Percentiles rank a stretch among this genome's conserved stretches.
Evolutionary conservation across 2,888 invertebrate species (phyloP).

Genomic region (Brachyptera putata): DNA sequence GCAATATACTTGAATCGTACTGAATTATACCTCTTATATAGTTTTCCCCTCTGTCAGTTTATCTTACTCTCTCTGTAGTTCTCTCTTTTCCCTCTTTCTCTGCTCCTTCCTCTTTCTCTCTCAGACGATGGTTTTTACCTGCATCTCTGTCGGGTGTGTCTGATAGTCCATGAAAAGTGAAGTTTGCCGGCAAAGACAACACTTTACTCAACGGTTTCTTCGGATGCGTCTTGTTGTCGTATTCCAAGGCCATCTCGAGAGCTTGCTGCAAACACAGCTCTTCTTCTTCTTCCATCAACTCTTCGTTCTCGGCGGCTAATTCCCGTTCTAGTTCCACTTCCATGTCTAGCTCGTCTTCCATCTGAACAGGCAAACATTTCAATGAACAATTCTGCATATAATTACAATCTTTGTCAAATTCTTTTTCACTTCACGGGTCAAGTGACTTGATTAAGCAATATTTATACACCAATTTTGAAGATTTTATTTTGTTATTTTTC

Average conservation of each 20-base stretch:
- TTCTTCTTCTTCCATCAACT: slow-evolving; percentile 54
- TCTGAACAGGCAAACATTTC: slow-evolving; percentile 50
- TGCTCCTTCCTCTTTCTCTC: too few species aligned
- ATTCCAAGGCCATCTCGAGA: slow-evolving; percentile 45
- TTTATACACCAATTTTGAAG: too few species aligned
- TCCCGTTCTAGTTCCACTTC: slow-evolving; percentile 64
- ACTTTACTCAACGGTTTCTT: slow-evolving; percentile 44
- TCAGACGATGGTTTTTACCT: slow-evolving; percentile 32
- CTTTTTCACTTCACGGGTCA: too few species aligned
- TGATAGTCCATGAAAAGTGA: slow-evolving; percentile 58
- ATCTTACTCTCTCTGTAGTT: too few species aligned
- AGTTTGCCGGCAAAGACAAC: slow-evolving; percentile 77
- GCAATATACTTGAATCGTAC: too few species aligned
- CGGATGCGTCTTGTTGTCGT: slow-evolving; percentile 21
- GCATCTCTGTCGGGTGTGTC: neutral
- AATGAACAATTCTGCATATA: too few species aligned
- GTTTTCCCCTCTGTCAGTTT: too few species aligned
- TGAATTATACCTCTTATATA: too few species aligned
- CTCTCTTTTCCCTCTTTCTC: too few species aligned
- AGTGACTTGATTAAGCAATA: too few species aligned
- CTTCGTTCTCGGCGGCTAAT: slow-evolving; percentile 50
- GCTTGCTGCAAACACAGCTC: slow-evolving; percentile 71
- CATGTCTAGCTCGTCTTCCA: slow-evolving; percentile 89
- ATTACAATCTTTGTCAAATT: too few species aligned
- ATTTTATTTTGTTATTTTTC: too few species aligned